A percentile compares a stretch with the other conserved stretches of the same genome.
These are phyloP conservation scores for Hassar affinis DNA, from an alignment of 2,113 vertebrate species.

Conservation along the genomic window DNA sequence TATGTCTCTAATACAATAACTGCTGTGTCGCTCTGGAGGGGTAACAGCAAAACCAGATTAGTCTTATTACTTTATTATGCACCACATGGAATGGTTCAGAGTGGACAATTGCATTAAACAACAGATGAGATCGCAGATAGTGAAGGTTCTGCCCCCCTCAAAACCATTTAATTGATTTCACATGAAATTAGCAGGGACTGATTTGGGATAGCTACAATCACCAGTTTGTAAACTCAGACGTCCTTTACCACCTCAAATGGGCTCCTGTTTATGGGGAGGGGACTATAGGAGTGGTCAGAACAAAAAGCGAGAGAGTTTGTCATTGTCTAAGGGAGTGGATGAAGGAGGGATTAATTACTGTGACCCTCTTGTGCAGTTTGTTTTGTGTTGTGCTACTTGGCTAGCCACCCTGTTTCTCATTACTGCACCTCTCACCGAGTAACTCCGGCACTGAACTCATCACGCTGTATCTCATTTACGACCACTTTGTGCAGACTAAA, in stretches of 20 bases:
- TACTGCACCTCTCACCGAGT: slow-evolving; percentile 21
- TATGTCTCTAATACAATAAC: slow-evolving; percentile 98
- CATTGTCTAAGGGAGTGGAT: slow-evolving; percentile 68
- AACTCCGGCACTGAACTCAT: slow-evolving; percentile 21
- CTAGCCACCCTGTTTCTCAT: slow-evolving; percentile 38
- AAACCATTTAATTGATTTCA: slow-evolving; percentile 83
- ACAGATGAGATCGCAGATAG: slow-evolving; percentile 89
- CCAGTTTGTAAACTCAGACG: slow-evolving; percentile 47
- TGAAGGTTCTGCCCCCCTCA: slow-evolving; percentile 70
- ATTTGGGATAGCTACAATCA: slow-evolving; percentile 58
- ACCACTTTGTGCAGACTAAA: slow-evolving; percentile 22
- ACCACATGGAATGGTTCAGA: slow-evolving; percentile 87
- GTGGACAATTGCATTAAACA: slow-evolving; percentile 96
- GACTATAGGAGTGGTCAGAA: slow-evolving; percentile 28
- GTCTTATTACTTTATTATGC: slow-evolving; percentile 97
- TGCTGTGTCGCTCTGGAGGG: slow-evolving; percentile 90
- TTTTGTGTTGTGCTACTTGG: slow-evolving; percentile 39
- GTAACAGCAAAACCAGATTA: slow-evolving; percentile 91
- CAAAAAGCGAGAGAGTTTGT: slow-evolving; percentile 67
- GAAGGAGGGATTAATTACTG: slow-evolving; percentile 73
- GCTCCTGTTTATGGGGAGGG: slow-evolving; percentile 24
- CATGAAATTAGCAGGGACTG: slow-evolving; percentile 79
- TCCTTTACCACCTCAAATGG: slow-evolving; percentile 22
- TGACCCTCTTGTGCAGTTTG: slow-evolving; percentile 75
- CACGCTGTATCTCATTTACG: slow-evolving; percentile 19